Base-by-base conservation (phyloP, 2,113 vertebrate genomes). In the Perca fluviatilis region DNA sequence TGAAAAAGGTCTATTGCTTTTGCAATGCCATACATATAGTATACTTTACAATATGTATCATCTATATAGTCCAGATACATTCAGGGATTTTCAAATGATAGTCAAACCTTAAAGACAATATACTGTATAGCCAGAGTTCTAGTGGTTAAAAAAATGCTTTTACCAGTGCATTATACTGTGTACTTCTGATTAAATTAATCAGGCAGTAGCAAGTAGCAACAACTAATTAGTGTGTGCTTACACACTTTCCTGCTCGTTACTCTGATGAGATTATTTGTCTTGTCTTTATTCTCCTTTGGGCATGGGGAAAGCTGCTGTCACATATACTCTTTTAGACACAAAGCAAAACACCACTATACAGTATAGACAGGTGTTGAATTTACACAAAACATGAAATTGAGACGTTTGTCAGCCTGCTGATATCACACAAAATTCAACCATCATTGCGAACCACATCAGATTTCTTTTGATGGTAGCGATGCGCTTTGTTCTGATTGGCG, bases 121-220 rank as follows among this genome's bases (percentile, higher is more conserved):
- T 13, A 43, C 40, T 43, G 40, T 10, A n/a, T 7, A 74, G 25
- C 18, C 21, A n/a, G 3, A 11, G 67, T 67, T 74, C 47, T 6
- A 27, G 7, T 23, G 15, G 14, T 63, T 71, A n/a, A 46, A 79
- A 54, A 4, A 43, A 50, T 1, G 25, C 63, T 62, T 69, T 11
- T 5, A 21, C n/a, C 14, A 21, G 13, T 30, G 12, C 14, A 23
- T 27, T 73, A 27, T 63, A 6, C 25, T 62, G 47, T 63, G 75
- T 27, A 63, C 82, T 85, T 82, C 68, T 89, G 86, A 91, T 87
- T 90, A 88, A 86, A 77, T 87, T 85, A 91, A 91, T 92, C 76
- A 83, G 83, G 86, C 86, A 82, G 80, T 68, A 51, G 74, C 87
- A 83, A 83, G 81, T 74, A 84, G 83, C 69, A 84, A 66, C 84